Base-by-base conservation (phyloP, 92 coral and sea anemone genomes). In the Siderastrea siderea region DNA sequence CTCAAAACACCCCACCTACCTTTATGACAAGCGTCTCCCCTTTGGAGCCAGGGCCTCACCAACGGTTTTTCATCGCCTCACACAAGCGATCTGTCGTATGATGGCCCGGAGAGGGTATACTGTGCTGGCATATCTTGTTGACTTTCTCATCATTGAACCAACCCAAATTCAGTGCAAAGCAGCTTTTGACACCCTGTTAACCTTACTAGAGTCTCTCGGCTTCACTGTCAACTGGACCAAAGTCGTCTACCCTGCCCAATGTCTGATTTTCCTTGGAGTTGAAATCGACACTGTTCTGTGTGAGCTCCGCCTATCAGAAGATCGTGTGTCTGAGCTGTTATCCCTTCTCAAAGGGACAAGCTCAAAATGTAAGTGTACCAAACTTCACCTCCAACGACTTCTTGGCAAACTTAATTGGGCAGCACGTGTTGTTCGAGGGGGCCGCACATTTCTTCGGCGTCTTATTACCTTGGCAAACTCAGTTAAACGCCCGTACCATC, bases 321-420 rank as follows among this genome's bases (percentile, higher is more conserved):
- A 75, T 78, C 84, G 79, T 68, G 38, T 26, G 90, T 68, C 89
- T 38, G 90, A 86, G 68, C 65, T 78, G 57, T 78, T 86, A 58
- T 61, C 51, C 13, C 68, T 70, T 38, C 63, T 55, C 75, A 38
- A 71, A 84, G 87, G 14, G 60, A 83, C 86, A 76, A 81, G 38
- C 38, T 26, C 38, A 26, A 26, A 26, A 26, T 0, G 38, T 26
- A 26, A 26, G 38, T 26, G 38, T 26, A 26, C 38, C 38, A 26
- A 26, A 26, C 38, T 26, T 26, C 38, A 26, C 38, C 38, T 26
- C 38, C 38, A 26, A 26, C 38, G 38, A 26, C 38, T 26, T 26
- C 38, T 26, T 0, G 38, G 38, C 38, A 26, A 26, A 26, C 38
- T 26, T 26, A 26, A 26, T 26, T 26, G 38, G 38, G 38, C 38